These are phyloP conservation scores for Sandelia bainsii DNA, from an alignment of 2,797 vertebrate species.

Conservation along the genomic window DNA sequence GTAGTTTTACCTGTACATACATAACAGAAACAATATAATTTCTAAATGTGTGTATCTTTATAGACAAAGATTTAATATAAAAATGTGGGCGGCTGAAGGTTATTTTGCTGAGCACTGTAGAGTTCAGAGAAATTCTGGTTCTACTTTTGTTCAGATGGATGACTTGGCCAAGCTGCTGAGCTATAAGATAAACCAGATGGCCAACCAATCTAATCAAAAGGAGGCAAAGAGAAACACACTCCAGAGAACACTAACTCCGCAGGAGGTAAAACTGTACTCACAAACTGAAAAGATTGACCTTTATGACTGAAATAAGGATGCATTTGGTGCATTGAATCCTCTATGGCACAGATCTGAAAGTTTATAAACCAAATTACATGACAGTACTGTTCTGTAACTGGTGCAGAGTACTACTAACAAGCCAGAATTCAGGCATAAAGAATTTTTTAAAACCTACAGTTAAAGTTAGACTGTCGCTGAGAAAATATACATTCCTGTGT, in stretches of 20 bases:
- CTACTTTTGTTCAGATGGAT: slow-evolving; percentile 78
- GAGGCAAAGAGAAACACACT: slow-evolving; percentile 76
- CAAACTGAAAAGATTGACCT: neutral
- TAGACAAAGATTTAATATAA: no score
- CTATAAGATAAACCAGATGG: slow-evolving; percentile 83
- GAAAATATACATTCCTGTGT: neutral
- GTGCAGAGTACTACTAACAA: no score
- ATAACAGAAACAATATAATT: neutral
- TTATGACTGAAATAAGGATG: neutral
- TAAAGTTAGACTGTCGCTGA: neutral
- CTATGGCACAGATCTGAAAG: no score
- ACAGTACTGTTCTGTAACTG: no score
- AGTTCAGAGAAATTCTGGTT: slow-evolving; percentile 2
- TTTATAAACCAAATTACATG: neutral
- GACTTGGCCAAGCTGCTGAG: slow-evolving; percentile 88
- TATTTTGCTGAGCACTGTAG: neutral
- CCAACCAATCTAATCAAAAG: slow-evolving; percentile 80
- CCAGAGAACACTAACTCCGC: slow-evolving; percentile 83
- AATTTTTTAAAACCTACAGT: no score
- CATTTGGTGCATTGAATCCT: neutral
- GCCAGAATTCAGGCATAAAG: neutral
- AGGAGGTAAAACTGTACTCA: slow-evolving; percentile 86
- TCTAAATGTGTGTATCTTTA: neutral
- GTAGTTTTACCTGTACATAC: neutral
- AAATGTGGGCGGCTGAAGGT: no score